Base-by-base conservation (phyloP, 2,888 invertebrate species). In the Dione vanillae region DNA sequence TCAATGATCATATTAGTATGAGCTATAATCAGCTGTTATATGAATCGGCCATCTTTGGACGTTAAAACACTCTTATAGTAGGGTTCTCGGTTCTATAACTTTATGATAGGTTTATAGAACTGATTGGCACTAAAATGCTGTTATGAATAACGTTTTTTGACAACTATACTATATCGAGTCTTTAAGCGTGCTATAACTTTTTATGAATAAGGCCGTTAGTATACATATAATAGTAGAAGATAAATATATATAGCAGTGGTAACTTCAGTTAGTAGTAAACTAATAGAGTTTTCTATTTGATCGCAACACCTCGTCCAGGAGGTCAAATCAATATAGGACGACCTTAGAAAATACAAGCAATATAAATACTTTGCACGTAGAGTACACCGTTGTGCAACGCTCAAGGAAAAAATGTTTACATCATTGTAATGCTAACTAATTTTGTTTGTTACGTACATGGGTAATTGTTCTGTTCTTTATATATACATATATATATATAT, bases 301-400 rank as follows among this genome's bases (percentile, higher is more conserved):
- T 27, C 45, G 47, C 47, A 49, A 10, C 70, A 70, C 62, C 67
- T 49, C 67, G 58, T 51, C 71, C 56, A 61, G 47, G 78, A 84
- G 84, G 84, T 84, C 81, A 76, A 75, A 80, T 79, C 80, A 83
- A 84, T 83, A 77, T 71, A 37, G 20, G 27, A 27, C 67, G 82
- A 78, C 83, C 84, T 83, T 79, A 82, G 76, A 77, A 78, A 52
- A 71, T 67, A 71, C 54, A 59, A 47, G 66, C 67, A 20, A 69
- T 72, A 65, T 47, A 49, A 78, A 79, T 80, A 70, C 37, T 54
- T 27, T 37, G 62, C 74, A 73, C 67, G 70, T 70, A 71, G 40
- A 12, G 27, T n/a, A 54, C 54, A 10, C 47, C 11, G 41, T 70
- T 59, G 70, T 54, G 65, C 65, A 74, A 65, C 12, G 16, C 45